Evolutionary conservation across 2,888 invertebrate genomes (phyloP), one percentile per base, ranked within the genome.

Genomic region (Blomia tropicalis): DNA sequence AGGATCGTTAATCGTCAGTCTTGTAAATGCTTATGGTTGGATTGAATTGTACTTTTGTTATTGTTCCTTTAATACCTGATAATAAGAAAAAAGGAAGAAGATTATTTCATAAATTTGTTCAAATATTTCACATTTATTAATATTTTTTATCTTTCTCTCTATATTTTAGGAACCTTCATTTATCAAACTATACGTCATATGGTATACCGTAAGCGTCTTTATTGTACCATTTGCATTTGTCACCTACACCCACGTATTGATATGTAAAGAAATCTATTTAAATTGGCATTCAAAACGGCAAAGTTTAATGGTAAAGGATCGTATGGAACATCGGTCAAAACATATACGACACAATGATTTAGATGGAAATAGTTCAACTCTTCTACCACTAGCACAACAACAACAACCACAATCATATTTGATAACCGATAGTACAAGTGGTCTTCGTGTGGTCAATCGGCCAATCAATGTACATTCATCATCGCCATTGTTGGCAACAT

Each of bases 201-300:
- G 68, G 68, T 70, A 67, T 69, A 72, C 73, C 36, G 63, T 73
- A 4, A 70, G 74, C 29, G 72, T 75, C 17, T 78, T 76, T 71
- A 70, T 76, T 23, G 64, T 77, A 43, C 78, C 78, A 1, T 72
- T 75, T 4, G 47, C 74, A 22, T 68, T 77, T 5, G 71, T 77
- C 2, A 71, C 73, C 7, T 70, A 71, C 36, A 73, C 74, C 59
- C 78, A 77, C 66, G 70, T 71, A 19, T 70, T 69, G 47, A 70
- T 70, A 58, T 70, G 69, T 59, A 58, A 66, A 43, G 66, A 66
- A 3, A 66, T 70, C 4, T 69, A 68, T 67, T 59, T 64, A 19
- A 70, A 69, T 54, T 31, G 32, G 23, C 62, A 62, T 43, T 36
- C 44, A 19, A 62, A 62, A 30, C 31, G 62, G 19, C 54, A 62